Evolutionary conservation across 2,113 vertebrate genomes (phyloP).

Genomic region (Crotalus helleri): DNA sequence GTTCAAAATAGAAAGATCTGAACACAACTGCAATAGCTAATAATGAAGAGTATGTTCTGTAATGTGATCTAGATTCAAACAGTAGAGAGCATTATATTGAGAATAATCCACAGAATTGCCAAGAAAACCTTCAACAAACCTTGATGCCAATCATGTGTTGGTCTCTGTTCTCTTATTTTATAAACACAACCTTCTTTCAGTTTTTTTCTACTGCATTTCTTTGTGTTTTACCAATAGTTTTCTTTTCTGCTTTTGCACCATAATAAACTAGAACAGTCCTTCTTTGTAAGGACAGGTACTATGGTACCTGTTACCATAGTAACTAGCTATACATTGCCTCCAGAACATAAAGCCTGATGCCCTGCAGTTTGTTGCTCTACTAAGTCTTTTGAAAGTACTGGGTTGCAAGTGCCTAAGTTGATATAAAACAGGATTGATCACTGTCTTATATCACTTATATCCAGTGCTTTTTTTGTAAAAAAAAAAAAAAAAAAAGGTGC

Average conservation of each 20-base stretch:
- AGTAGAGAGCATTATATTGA: neutral
- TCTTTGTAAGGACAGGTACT: neutral
- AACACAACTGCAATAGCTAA: neutral
- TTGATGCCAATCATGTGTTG: neutral
- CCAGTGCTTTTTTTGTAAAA: too few relatives aligned
- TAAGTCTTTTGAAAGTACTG: neutral
- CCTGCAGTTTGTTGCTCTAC: neutral
- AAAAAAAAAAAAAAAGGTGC: too few relatives aligned
- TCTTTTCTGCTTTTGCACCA: neutral
- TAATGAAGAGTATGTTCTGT: neutral
- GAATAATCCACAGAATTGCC: neutral
- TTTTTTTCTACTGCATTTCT: neutral
- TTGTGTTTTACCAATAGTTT: neutral
- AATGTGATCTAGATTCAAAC: neutral
- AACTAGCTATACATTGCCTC: neutral
- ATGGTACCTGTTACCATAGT: neutral
- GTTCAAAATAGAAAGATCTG: neutral
- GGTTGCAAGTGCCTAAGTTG: neutral
- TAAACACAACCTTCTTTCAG: neutral
- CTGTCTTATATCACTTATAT: too few relatives aligned
- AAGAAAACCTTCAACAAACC: neutral
- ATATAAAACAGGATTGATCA: neutral
- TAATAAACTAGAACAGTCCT: neutral
- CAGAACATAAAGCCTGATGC: neutral
- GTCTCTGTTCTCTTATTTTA: neutral